These are phyloP conservation scores for Tachystola acroxantha DNA, from an alignment of 2,888 invertebrate species.

Conservation along the genomic window DNA sequence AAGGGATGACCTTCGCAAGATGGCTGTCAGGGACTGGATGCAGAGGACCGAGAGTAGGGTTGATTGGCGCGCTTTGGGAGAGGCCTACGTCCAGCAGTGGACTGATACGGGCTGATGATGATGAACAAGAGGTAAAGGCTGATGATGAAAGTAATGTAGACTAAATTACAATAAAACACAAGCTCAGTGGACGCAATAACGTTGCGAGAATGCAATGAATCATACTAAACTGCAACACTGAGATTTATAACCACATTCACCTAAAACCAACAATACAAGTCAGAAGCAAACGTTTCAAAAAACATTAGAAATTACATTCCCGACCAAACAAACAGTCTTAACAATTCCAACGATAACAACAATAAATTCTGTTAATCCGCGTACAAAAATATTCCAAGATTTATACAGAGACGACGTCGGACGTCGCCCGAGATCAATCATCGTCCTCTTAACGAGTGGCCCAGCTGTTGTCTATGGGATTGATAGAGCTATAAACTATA, in stretches of 20 bases:
- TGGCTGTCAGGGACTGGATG: too few relatives aligned
- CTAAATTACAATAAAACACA: too few relatives aligned
- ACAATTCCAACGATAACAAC: slow-evolving; percentile 12
- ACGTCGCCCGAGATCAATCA: slow-evolving; percentile 62
- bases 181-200: too few relatives aligned
- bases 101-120: too few relatives aligned
- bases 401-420: slow-evolving; percentile 28
- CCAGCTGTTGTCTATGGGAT: slow-evolving; percentile 67
- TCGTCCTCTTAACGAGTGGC: slow-evolving; percentile 66
- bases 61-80: too few relatives aligned
- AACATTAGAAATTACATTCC: not conserved
- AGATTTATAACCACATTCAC: not conserved
- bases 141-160: too few relatives aligned
- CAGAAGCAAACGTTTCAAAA: not conserved
- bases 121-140: too few relatives aligned
- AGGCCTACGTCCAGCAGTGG: too few relatives aligned
- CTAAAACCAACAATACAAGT: slow-evolving; percentile 2
- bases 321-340: slow-evolving; percentile 2
- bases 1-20: too few relatives aligned
- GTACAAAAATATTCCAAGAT: slow-evolving; percentile 30
- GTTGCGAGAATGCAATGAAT: too few relatives aligned
- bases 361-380: slow-evolving; percentile 32
- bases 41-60: too few relatives aligned
- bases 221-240: too few relatives aligned
- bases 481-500: slow-evolving; percentile 73